Evolutionary conservation across 2,113 vertebrate genomes (phyloP).

Genomic region (Oreochromis tanganicae): DNA sequence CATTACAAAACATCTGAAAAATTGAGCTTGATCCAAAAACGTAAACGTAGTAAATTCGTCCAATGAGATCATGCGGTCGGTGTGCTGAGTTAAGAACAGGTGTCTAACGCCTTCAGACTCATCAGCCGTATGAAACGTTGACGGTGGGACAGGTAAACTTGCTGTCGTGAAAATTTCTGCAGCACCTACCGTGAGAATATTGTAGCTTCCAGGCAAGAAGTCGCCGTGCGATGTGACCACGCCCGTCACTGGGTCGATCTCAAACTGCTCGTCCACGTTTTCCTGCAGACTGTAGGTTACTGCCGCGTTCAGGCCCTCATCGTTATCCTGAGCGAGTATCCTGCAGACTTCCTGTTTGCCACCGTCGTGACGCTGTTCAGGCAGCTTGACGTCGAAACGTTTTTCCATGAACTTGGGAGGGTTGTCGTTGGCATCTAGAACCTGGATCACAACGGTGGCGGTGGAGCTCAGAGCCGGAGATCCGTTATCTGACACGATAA

Average conservation of each 20-base stretch:
- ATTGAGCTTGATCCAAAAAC: neutral
- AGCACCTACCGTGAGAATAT: conserved; percentile 81
- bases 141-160: neutral
- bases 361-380: conserved; percentile 52
- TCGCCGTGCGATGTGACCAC: conserved; percentile 75
- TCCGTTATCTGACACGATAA: conserved; percentile 86
- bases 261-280: conserved; percentile 69
- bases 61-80: neutral
- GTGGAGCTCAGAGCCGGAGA: conserved; percentile 81
- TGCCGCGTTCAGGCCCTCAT: conserved; percentile 80
- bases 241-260: conserved; percentile 78
- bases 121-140: neutral
- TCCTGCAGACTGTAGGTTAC: conserved; percentile 85
- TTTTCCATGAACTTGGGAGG: conserved; percentile 86
- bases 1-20: neutral
- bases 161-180: neutral
- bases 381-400: conserved; percentile 83
- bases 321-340: conserved; percentile 83
- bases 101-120: neutral
- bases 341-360: conserved; percentile 73
- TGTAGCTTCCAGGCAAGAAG: conserved; percentile 85
- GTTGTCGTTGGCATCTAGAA: conserved; percentile 89
- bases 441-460: conserved; percentile 82
- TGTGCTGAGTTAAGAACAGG: neutral
- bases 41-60: neutral